phyloP scores from a whole-genome alignment of 2,113 vertebrate species.

The Harpagus bidentatus region DNA sequence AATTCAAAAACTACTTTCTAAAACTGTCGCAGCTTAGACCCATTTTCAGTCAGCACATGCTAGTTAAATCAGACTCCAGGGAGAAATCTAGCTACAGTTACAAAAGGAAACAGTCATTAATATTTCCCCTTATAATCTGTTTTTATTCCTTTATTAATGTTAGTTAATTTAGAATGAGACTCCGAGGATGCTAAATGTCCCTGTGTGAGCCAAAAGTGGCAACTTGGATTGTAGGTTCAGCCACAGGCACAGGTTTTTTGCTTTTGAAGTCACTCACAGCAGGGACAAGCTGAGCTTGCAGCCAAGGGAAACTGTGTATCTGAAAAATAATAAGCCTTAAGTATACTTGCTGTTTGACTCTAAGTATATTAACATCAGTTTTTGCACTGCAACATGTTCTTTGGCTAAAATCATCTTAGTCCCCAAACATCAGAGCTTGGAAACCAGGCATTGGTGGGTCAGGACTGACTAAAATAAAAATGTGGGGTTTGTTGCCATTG shows the following conservation, averaged over 20 bases:
- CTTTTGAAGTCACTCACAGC: neutral
- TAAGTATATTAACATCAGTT: neutral
- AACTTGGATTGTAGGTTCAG: neutral
- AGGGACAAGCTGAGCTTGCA: neutral
- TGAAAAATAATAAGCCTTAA: neutral
- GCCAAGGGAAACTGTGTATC: neutral
- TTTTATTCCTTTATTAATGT: slow-evolving; percentile 1
- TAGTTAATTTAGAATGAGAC: neutral
- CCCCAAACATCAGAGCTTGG: neutral
- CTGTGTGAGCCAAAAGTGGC: neutral
- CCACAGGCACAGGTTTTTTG: neutral
- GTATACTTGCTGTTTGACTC: neutral
- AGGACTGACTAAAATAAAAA: neutral
- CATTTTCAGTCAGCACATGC: neutral
- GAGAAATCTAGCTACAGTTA: neutral
- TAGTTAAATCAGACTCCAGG: neutral
- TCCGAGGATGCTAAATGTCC: neutral
- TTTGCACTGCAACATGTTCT: neutral
- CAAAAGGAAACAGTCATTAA: neutral
- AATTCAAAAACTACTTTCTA: neutral
- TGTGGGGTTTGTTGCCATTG: neutral
- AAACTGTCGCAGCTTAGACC: neutral
- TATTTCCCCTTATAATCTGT: neutral
- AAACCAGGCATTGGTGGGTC: neutral
- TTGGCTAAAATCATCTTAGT: neutral